Evolutionary conservation across 2,888 invertebrate genomes (phyloP), one percentile per base, ranked within the genome.

Genomic region (Polia nebulosa): DNA sequence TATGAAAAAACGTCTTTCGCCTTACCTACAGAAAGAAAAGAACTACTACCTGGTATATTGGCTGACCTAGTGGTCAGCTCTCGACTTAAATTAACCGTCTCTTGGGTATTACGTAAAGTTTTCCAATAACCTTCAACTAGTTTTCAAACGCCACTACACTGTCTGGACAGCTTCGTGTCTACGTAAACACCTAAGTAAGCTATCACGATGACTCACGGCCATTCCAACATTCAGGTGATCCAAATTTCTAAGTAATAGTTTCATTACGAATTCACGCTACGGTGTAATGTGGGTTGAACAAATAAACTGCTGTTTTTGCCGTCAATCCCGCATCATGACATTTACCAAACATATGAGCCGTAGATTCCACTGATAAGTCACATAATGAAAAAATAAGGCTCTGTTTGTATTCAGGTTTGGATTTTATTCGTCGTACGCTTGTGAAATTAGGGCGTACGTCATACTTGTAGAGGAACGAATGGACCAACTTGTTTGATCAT

Each of bases 351-450:
- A 66, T 66, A 74, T 74, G 64, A 71, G 45, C 34, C 22, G 53
- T 74, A 66, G 84, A 82, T 77, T 58, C 41, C 8, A 29, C 59
- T 58, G 83, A 84, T 84, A 80, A 62, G 62, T 67, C 66, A 51
- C 59, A 56, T 52, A 53, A 49, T 81, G 47, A 67, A 73, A 63
- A 72, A 77, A 74, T 81, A 77, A 76, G 76, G 72, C 52, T 66
- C 76, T 74, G 80, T 86, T 86, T 81, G 80, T 83, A 86, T 86
- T 86, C 84, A 74, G 66, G 56, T 49, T 80, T 55, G 56, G 27
- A 51, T 72, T 80, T 76, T 73, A 59, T 75, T 68, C n/a, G 32
- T 56, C 8, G 56, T 59, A 78, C 57, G 71, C 64, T 84, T 78
- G 76, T 68, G 57, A 68, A 84, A 82, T 57, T 76, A 27, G 72